phyloP scores from a whole-genome alignment of 37 sponge, comb jelly and placozoan genomes.

The Trichoplax adhaerens region DNA sequence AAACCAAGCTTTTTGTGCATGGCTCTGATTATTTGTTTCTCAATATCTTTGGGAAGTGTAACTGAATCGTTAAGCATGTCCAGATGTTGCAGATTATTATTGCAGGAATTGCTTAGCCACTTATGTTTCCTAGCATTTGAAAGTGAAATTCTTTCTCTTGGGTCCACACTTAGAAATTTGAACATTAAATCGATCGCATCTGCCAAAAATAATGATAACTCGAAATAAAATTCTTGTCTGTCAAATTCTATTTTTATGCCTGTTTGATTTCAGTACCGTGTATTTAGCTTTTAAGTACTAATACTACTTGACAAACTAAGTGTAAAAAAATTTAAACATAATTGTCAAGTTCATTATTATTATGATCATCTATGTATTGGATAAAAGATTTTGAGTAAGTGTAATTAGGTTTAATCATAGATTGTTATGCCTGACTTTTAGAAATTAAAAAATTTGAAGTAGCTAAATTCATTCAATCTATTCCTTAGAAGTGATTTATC shows the following conservation, averaged over 20 bases:
- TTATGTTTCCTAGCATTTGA: conserved; percentile 12
- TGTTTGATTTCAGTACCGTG: too few species aligned
- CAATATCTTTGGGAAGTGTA: conserved; percentile 9
- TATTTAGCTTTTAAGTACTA: too few species aligned
- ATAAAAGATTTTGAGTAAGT: too few species aligned
- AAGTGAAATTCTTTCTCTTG: conserved; percentile 17
- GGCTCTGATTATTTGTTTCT: conserved; percentile 10
- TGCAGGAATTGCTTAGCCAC: conserved; percentile 14
- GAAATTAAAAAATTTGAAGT: background rate
- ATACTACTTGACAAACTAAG: too few species aligned
- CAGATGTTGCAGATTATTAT: background rate
- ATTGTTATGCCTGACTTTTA: background rate
- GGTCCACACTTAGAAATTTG: conserved; percentile 20
- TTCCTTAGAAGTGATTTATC: background rate
- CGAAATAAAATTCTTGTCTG: background rate
- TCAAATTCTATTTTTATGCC: background rate
- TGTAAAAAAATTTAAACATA: too few species aligned
- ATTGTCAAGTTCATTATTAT: too few species aligned
- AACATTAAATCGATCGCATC: conserved; percentile 23
- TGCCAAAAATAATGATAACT: conserved; percentile 3
- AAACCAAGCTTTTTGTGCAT: conserved; percentile 4
- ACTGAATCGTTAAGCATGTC: conserved; percentile 4
- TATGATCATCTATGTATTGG: too few species aligned
- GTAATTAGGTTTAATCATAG: too few species aligned
- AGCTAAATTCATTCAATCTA: background rate